These are phyloP conservation scores for Glaucidium brasilianum DNA, from an alignment of 2,113 vertebrate species.

Conservation along the genomic window DNA sequence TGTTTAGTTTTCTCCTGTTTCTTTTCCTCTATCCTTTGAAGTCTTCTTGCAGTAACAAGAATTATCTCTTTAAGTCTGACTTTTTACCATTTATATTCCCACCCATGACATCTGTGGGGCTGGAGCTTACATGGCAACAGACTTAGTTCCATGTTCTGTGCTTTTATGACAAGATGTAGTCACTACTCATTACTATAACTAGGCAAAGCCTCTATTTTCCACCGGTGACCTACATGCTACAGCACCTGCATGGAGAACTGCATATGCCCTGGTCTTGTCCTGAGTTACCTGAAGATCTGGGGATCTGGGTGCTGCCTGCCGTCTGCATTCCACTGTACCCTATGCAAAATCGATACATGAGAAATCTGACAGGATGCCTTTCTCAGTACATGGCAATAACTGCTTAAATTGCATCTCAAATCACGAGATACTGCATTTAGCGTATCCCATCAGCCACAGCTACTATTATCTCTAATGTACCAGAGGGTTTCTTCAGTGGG, in stretches of 20 bases:
- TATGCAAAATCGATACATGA: background rate
- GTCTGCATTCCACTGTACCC: background rate
- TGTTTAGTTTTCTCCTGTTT: background rate
- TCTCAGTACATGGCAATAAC: background rate
- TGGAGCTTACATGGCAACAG: background rate
- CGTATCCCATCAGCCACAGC: background rate
- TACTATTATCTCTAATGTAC: background rate
- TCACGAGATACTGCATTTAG: background rate
- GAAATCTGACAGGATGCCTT: background rate
- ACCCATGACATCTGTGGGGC: no score
- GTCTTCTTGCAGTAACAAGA: background rate
- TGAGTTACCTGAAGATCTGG: background rate
- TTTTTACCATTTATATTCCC: background rate
- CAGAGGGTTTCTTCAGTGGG: background rate
- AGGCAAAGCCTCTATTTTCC: background rate
- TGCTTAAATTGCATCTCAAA: background rate
- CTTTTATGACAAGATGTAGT: background rate
- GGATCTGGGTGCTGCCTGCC: background rate
- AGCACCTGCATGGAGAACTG: background rate
- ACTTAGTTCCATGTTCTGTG: background rate
- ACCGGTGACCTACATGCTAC: fast-evolving
- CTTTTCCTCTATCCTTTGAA: background rate
- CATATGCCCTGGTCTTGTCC: background rate
- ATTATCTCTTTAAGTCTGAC: background rate
- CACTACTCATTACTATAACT: background rate